Percentiles rank a stretch among this genome's conserved stretches.
These are phyloP conservation scores for Podiceps cristatus DNA, from an alignment of 2,113 vertebrate genomes.

Conservation along the genomic window DNA sequence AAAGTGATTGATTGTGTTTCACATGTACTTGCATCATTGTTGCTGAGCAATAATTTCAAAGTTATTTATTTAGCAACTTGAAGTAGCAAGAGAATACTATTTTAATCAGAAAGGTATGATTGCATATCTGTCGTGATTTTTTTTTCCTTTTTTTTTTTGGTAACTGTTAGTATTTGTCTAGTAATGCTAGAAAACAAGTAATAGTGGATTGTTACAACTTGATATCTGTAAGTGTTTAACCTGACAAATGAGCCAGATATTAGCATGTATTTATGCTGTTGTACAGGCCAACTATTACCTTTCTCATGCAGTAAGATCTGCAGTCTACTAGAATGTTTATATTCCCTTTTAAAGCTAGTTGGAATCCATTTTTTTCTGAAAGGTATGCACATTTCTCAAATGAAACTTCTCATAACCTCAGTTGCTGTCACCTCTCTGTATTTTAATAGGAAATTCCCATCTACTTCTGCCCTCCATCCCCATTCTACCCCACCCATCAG, in stretches of 20 bases:
- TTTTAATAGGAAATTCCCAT: conserved; percentile 42
- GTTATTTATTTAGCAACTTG: neutral
- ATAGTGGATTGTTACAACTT: neutral
- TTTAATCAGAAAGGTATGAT: neutral
- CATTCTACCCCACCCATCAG: conserved; percentile 14
- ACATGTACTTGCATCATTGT: neutral
- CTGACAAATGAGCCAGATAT: neutral
- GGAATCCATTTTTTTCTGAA: neutral
- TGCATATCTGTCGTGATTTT: neutral
- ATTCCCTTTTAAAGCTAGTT: neutral
- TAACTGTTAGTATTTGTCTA: neutral
- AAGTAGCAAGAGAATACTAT: neutral
- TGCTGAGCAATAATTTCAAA: neutral
- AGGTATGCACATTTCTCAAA: neutral
- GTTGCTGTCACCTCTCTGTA: conserved; percentile 44
- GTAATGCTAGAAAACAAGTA: neutral
- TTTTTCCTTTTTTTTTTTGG: neutral
- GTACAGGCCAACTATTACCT: neutral
- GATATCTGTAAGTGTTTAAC: neutral
- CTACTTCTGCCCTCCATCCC: neutral
- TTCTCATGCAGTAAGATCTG: neutral
- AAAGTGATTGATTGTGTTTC: neutral
- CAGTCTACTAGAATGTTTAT: neutral
- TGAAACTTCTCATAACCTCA: conserved; percentile 23
- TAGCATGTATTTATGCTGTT: neutral